These are phyloP conservation scores for Eurosta solidaginis DNA, from an alignment of 1,140 invertebrate species.

Conservation along the genomic window DNA sequence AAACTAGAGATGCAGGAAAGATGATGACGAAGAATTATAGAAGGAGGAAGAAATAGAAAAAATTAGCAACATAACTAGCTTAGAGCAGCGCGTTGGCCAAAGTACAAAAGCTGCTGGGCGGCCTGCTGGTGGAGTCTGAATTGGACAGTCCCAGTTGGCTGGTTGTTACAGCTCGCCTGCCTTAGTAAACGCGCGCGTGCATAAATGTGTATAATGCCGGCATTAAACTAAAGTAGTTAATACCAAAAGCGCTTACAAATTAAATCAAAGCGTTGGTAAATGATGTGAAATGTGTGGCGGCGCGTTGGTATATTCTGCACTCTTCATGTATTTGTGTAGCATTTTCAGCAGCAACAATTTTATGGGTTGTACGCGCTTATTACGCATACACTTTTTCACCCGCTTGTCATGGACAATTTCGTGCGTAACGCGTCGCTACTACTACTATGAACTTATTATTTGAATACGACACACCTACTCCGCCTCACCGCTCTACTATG, in stretches of 20 bases:
- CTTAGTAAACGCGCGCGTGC: not conserved
- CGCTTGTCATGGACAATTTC: not conserved
- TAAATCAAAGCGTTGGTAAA: not conserved
- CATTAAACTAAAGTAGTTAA: not conserved
- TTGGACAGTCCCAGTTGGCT: too few relatives aligned
- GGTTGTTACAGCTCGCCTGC: too few relatives aligned
- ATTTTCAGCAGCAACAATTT: not conserved
- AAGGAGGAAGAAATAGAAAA: not conserved
- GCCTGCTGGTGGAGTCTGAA: not conserved
- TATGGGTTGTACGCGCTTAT: not conserved
- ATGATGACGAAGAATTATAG: not conserved
- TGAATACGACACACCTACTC: not conserved
- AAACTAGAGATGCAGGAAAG: not conserved
- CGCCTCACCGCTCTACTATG: not conserved
- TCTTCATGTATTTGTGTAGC: not conserved
- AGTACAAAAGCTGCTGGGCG: not conserved
- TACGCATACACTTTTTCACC: not conserved
- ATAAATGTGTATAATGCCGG: not conserved
- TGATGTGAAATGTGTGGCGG: too few relatives aligned
- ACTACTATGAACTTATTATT: not conserved
- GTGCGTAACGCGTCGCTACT: not conserved
- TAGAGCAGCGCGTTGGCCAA: not conserved
- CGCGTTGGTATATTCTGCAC: not conserved
- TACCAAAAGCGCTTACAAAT: not conserved
- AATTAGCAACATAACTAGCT: not conserved